Evolutionary conservation across 2,797 vertebrate species (phyloP).

Genomic region (Sebastes hopkinsi): DNA sequence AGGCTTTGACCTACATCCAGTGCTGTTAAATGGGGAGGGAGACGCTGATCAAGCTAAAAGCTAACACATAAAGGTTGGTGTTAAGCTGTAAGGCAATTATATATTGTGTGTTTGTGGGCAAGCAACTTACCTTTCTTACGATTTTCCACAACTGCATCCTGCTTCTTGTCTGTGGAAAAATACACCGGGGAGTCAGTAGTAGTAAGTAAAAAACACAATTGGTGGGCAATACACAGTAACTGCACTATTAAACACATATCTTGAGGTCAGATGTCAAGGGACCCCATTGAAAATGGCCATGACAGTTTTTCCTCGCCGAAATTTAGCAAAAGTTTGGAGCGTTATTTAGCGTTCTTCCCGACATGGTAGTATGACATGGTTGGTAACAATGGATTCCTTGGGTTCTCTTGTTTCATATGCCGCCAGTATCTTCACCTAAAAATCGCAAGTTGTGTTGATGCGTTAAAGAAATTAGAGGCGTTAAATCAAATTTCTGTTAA

Average conservation of each 20-base stretch:
- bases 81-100: conserved; percentile 53
- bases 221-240: background rate
- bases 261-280: too few species aligned
- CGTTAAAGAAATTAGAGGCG: too few species aligned
- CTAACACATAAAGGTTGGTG: conserved; percentile 43
- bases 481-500: too few species aligned
- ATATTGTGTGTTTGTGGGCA: background rate
- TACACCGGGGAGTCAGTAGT: conserved; percentile 20
- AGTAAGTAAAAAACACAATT: background rate
- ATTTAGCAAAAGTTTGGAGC: too few species aligned
- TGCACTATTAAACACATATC: background rate
- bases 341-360: too few species aligned
- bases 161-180: conserved; percentile 91
- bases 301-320: too few species aligned
- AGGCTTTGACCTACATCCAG: conserved; percentile 54
- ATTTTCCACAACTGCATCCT: conserved; percentile 95
- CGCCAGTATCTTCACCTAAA: too few species aligned
- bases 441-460: too few species aligned
- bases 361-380: too few species aligned
- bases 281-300: too few species aligned
- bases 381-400: too few species aligned
- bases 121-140: conserved; percentile 94
- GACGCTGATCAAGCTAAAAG: conserved; percentile 33
- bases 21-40: conserved; percentile 37
- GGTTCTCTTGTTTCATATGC: too few species aligned